A percentile compares a stretch with the other conserved stretches of the same genome.
These are phyloP conservation scores for Sander lucioperca DNA, from an alignment of 2,113 vertebrate genomes.

Conservation along the genomic window DNA sequence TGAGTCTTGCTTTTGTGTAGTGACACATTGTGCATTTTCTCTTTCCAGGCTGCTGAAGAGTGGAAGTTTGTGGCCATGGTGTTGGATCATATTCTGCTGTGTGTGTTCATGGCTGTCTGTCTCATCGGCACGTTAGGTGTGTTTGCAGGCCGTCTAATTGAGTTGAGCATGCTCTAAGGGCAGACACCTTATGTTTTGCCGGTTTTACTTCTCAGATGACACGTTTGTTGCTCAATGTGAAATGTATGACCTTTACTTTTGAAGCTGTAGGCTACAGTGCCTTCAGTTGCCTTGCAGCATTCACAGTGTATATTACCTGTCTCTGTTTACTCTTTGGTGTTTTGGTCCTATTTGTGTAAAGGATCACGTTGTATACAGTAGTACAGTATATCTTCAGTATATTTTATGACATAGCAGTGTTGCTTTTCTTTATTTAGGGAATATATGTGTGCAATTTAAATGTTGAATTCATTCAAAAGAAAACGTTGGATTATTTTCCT, in stretches of 20 bases:
- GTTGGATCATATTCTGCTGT: conserved; percentile 95
- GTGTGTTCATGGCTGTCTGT: conserved; percentile 96
- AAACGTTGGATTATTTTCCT: conserved; percentile 3
- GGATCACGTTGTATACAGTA: not conserved
- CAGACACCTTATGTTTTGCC: too few relatives aligned
- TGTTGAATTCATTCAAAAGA: not conserved
- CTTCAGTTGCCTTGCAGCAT: not conserved
- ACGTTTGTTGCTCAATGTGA: conserved; percentile 2
- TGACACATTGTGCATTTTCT: conserved; percentile 72
- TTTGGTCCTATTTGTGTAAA: not conserved
- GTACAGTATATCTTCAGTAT: not conserved
- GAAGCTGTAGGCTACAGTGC: not conserved
- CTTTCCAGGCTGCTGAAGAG: conserved; percentile 93
- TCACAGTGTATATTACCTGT: not conserved
- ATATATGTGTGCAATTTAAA: not conserved
- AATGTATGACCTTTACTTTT: not conserved
- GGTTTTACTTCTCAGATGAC: not conserved
- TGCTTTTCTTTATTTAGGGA: not conserved
- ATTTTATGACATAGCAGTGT: not conserved
- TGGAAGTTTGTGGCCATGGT: conserved; percentile 99
- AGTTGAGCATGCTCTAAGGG: conserved; percentile 86
- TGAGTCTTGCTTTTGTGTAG: not conserved
- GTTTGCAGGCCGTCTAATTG: conserved; percentile 94
- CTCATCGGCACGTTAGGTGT: conserved; percentile 94
- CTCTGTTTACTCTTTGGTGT: conserved; percentile 21